Percentiles rank a stretch among this genome's conserved stretches.
Evolutionary conservation across 1,140 invertebrate species (phyloP).

Genomic region (Lasaia peninsularis): DNA sequence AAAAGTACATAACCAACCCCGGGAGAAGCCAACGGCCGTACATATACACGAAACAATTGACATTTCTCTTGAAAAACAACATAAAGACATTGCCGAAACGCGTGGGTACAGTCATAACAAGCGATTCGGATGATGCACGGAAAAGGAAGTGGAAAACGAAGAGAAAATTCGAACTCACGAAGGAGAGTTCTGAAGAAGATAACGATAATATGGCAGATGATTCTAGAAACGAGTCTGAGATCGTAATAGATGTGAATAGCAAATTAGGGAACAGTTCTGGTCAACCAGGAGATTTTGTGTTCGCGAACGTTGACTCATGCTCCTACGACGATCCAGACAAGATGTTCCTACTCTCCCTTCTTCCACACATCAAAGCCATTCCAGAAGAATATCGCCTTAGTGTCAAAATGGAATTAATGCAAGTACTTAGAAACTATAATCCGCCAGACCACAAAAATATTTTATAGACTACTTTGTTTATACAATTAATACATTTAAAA

Average conservation of each 20-base stretch:
- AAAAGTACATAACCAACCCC: constrained; percentile 55
- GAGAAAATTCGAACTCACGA: constrained; percentile 42
- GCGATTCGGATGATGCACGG: constrained; percentile 43
- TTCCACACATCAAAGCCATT: constrained; percentile 58
- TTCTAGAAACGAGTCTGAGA: background rate
- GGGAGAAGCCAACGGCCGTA: constrained; percentile 52
- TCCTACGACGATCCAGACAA: constrained; percentile 56
- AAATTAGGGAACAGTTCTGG: constrained; percentile 11
- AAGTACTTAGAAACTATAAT: constrained; percentile 56
- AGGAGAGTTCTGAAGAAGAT: constrained; percentile 50
- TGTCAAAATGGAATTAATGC: constrained; percentile 68
- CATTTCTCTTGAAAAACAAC: constrained; percentile 52
- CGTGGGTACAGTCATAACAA: constrained; percentile 21
- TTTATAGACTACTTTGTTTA: too few species aligned
- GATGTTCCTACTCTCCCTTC: constrained; percentile 58
- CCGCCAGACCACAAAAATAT: background rate
- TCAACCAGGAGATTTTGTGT: constrained; percentile 47
- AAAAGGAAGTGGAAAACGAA: constrained; percentile 42
- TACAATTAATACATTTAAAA: too few species aligned
- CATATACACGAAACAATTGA: constrained; percentile 51
- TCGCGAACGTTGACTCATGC: constrained; percentile 49
- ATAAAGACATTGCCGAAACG: constrained; percentile 17
- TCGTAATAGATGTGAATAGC: constrained; percentile 9
- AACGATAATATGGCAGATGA: constrained; percentile 33
- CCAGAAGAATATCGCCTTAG: constrained; percentile 55